Base-by-base conservation (phyloP, 2,113 vertebrate genomes). In the Larimichthys polyactis region DNA sequence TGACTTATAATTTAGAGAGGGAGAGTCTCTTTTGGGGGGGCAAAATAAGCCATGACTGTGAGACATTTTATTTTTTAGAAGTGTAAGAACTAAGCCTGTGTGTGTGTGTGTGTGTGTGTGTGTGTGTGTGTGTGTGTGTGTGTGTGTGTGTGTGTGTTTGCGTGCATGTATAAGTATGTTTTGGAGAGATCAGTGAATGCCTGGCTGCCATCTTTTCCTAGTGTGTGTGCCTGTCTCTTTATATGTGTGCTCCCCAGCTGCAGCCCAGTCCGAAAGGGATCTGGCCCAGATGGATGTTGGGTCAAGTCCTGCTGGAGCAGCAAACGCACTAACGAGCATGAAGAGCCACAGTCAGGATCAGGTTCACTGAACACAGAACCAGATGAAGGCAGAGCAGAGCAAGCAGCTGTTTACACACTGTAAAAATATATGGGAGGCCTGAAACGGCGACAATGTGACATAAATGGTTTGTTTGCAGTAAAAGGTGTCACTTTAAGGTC, bases 251-350 rank as follows among this genome's bases (percentile, higher is more conserved):
- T 67, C 46, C 11, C 27, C 76, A 77, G 73, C 84, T 75, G 75
- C 66, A 83, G 84, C 27, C 40, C 79, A 70, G 79, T 52, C 71
- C 20, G 15, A 22, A 32, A 32, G 22, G 27, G 60, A 65, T 70
- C 17, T 59, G 66, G 22, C 68, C 63, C 85, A 65, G 57, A 64
- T 71, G 70, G 78, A 75, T 62, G 44, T 24, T 75, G 65, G 65
- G 65, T 84, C 59, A 36, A 63, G 29, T 83, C 71, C 59, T 71
- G 63, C 63, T 19, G 40, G 48, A 80, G 54, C 32, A 12, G 54
- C 54, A 29, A 66, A 69, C 27, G 43, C 62, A 36, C 55, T 67
- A 29, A 81, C 17, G 17, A 82, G 78, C 82, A 58, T 24, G 29
- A 80, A 54, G 71, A 52, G 29, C 22, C 32, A 29, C 65, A 65